phyloP scores from a whole-genome alignment of 2,797 vertebrate species.

The Tapirus indicus region DNA sequence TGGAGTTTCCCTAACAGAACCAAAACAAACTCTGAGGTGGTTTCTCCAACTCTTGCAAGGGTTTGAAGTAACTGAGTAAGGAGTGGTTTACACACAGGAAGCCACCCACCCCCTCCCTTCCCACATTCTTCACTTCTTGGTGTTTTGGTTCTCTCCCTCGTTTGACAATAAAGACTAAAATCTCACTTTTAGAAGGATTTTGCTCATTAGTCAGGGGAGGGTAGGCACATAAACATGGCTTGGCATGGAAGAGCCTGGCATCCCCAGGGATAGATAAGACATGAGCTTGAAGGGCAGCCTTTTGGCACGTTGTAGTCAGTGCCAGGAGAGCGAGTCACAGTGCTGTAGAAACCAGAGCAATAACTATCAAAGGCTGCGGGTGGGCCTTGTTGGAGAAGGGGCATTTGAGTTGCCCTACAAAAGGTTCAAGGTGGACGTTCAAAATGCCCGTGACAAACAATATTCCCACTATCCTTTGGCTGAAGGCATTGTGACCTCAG shows the following conservation, averaged over 20 bases:
- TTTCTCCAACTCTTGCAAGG: conserved; percentile 56
- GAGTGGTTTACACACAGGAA: conserved; percentile 34
- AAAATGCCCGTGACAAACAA: background rate
- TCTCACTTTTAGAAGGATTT: conserved; percentile 26
- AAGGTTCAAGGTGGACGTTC: background rate
- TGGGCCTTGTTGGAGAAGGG: background rate
- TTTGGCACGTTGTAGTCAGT: fast-evolving
- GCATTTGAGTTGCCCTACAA: background rate
- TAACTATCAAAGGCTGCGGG: background rate
- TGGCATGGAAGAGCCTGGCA: background rate
- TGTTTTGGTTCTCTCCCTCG: background rate
- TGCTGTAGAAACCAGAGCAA: background rate
- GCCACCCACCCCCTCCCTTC: background rate
- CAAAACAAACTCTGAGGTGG: conserved; percentile 65
- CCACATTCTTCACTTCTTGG: background rate
- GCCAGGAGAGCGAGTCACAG: background rate
- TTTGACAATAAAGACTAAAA: conserved; percentile 59
- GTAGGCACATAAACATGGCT: background rate
- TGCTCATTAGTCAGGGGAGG: background rate
- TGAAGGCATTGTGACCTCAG: background rate
- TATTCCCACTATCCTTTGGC: background rate
- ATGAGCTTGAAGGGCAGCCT: fast-evolving
- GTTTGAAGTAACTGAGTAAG: conserved; percentile 53
- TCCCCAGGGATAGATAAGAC: background rate
- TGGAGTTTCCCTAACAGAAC: conserved; percentile 66